Conservation (phyloP, 2,113 vertebrate genomes). For the Plestiodon gilberti region DNA sequence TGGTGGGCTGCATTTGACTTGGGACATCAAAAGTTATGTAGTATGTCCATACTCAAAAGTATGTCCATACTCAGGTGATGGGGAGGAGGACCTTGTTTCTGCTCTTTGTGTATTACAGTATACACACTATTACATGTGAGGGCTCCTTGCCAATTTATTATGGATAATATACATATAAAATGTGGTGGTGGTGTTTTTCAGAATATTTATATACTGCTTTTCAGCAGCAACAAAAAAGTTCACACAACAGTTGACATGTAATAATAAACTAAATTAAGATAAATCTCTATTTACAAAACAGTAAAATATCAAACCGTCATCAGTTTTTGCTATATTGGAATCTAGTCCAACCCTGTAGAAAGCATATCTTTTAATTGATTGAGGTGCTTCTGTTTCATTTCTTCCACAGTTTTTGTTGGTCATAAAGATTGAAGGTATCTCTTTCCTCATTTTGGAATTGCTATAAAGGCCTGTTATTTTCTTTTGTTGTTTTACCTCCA, state of each 20-base stretch:
- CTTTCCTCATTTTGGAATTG: constrained; percentile 25
- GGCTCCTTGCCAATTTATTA: not conserved
- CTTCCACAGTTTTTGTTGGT: not conserved
- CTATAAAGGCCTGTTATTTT: not conserved
- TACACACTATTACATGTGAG: not conserved
- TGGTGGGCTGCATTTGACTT: not conserved
- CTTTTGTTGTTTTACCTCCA: not conserved
- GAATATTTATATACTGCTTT: no score
- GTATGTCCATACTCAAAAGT: not conserved
- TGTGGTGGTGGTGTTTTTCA: no score
- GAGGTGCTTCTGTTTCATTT: constrained; percentile 7
- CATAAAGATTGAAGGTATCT: not conserved
- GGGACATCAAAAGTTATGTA: not conserved
- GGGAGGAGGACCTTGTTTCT: no score
- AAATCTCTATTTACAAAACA: not conserved
- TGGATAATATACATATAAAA: no score
- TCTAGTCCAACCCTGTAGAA: constrained; percentile 8
- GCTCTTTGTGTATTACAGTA: not conserved
- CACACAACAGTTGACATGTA: not conserved
- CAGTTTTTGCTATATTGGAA: not conserved
- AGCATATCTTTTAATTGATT: not conserved
- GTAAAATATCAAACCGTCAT: not conserved
- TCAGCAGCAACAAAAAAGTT: no score
- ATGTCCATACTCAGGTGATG: not conserved
- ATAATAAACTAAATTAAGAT: not conserved